Evolutionary conservation across 1,140 invertebrate genomes (phyloP), one percentile per base, ranked within the genome.

Genomic region (Microplitis mediator): DNA sequence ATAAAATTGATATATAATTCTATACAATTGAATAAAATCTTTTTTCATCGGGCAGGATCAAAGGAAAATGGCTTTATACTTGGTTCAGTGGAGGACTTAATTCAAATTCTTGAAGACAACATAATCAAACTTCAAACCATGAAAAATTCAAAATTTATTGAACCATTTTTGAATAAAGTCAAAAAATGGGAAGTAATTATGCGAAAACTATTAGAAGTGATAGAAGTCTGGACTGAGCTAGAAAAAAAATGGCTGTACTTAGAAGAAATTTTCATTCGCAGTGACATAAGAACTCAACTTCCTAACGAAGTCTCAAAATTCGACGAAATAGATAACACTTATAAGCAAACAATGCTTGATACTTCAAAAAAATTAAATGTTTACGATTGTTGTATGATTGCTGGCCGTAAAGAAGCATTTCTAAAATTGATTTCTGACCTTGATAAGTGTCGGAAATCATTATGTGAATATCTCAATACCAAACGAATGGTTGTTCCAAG

Each of bases 211-310:
- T 91, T 91, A 3, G 95, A 97, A 85, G 94, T 97, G 3, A 89
- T 97, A 8, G 94, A 95, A 78, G 90, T 92, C 62, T 97, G 95
- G 95, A 87, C 95, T 79, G 87, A 91, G 2, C 91, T 95, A 3
- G 95, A 97, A 80, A 88, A 91, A 73, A 96, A 95, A 83, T 97
- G 95, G 95, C 88, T 97, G 71, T 95, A 97, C 80, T 86, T 97
- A 69, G 95, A 97, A 81, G 95, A 95, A 0, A 96, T 97, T 58
- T 97, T 97, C 81, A 91, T 96, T 4, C 94, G 93, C 1, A 93
- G 93, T 11, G 95, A 97, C 81, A 96, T 97, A 69, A 88, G 95
- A 65, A 80, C 89, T 0, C 95, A 97, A 79, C 83, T 97, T 63
- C 95, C 95, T 0, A 93, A 96, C 14, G 95, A 96, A 82, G 94